Conservation (phyloP, 2,888 invertebrate species). For the Limnephilus marmoratus region DNA sequence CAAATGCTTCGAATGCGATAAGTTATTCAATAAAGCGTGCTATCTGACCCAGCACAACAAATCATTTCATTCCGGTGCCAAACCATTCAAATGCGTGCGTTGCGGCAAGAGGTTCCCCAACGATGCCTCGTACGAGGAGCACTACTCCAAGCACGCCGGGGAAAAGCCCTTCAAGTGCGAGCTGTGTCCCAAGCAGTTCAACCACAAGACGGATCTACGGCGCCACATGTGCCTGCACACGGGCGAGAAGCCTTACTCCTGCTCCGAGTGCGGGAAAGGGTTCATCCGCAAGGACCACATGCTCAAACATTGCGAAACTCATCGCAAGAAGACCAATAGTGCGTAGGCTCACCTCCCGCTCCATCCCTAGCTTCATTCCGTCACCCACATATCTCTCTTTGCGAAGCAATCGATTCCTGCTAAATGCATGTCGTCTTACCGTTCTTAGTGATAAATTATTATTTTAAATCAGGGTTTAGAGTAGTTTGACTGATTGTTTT, state of each 20-base stretch:
- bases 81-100: conserved; percentile 89
- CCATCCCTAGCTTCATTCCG: conserved; percentile 3
- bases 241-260: conserved; percentile 90
- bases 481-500: conserved; percentile 64
- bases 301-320: conserved; percentile 91
- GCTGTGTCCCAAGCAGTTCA: conserved; percentile 91
- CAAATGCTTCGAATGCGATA: conserved; percentile 90
- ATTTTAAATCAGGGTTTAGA: conserved; percentile 66
- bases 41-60: conserved; percentile 95
- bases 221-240: conserved; percentile 92
- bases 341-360: conserved; percentile 51
- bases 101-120: conserved; percentile 91
- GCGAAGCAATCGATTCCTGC: conserved; percentile 65
- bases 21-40: conserved; percentile 90
- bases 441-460: conserved; percentile 66
- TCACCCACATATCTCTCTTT: conserved; percentile 65
- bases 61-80: conserved; percentile 91
- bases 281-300: conserved; percentile 95
- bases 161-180: conserved; percentile 93
- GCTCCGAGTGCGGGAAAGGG: conserved; percentile 89
- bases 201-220: conserved; percentile 92
- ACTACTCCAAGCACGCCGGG: conserved; percentile 86
- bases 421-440: conserved; percentile 65
- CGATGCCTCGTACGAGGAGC: conserved; percentile 84
- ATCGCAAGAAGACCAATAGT: conserved; percentile 78